A percentile compares a stretch with the other conserved stretches of the same genome.
phyloP scores from a whole-genome alignment of 2,888 invertebrate genomes.

The Ferdinandea cuprea region DNA sequence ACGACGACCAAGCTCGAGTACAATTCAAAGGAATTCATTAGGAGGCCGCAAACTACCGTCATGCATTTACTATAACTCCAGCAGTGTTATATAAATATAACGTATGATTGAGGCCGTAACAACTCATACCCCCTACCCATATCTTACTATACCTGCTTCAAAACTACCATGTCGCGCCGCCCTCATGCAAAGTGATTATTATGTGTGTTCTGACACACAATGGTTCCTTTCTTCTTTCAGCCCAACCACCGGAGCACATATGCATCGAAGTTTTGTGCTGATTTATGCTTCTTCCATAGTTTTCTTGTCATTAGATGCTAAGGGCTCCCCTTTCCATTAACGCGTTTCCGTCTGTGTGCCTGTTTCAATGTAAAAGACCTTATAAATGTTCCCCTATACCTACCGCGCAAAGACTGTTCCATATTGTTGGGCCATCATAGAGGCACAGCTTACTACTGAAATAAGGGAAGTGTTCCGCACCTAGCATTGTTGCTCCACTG shows the following conservation, averaged over 20 bases:
- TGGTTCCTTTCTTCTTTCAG: background rate
- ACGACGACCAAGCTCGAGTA: slow-evolving; percentile 20
- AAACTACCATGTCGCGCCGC: slow-evolving; percentile 12
- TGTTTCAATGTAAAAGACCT: slow-evolving; percentile 37
- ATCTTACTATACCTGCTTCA: background rate
- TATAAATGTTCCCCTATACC: slow-evolving; percentile 35
- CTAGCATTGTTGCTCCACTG: slow-evolving; percentile 9
- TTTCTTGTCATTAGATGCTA: slow-evolving; percentile 66
- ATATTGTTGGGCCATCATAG: slow-evolving; percentile 40
- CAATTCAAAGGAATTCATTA: slow-evolving; percentile 64
- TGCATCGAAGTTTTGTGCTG: slow-evolving; percentile 63
- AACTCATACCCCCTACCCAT: background rate
- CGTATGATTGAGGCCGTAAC: slow-evolving; percentile 9
- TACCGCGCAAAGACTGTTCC: slow-evolving; percentile 51
- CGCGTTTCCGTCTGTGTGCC: slow-evolving; percentile 25
- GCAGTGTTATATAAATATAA: background rate
- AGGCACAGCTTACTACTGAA: slow-evolving; percentile 2
- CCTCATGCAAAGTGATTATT: slow-evolving; percentile 21
- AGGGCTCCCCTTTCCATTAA: slow-evolving; percentile 24
- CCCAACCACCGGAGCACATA: slow-evolving; percentile 7
- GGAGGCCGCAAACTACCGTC: slow-evolving; percentile 49
- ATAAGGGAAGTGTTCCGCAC: slow-evolving; percentile 41
- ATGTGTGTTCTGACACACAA: slow-evolving; percentile 25
- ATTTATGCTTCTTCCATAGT: slow-evolving; percentile 64
- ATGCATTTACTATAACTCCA: slow-evolving; percentile 14